Evolutionary conservation across 2,113 vertebrate species (phyloP).

Genomic region (Tyrannus savana): DNA sequence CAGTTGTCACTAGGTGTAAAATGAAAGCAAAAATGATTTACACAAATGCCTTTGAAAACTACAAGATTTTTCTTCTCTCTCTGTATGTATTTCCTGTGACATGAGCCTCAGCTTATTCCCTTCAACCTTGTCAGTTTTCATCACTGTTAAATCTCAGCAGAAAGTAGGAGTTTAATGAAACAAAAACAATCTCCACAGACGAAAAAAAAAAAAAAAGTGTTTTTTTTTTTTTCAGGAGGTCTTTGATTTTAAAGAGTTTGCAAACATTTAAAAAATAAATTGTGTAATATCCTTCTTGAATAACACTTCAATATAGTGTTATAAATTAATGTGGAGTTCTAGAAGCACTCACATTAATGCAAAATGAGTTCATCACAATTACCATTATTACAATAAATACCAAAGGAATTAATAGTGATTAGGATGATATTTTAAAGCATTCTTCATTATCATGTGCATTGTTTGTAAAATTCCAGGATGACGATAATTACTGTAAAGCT

Average conservation of each 20-base stretch:
- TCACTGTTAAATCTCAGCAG: constrained; percentile 27
- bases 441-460: constrained; percentile 23
- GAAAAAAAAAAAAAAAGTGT: neutral
- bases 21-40: neutral
- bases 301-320: neutral
- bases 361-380: constrained; percentile 51
- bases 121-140: constrained; percentile 51
- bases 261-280: neutral
- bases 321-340: neutral
- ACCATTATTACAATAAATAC: constrained; percentile 55
- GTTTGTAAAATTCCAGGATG: constrained; percentile 25
- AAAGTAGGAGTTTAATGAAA: neutral
- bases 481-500: neutral
- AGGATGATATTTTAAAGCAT: neutral
- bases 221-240: neutral
- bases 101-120: neutral
- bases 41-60: constrained; percentile 18
- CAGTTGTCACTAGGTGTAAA: constrained; percentile 1
- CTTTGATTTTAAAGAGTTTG: neutral
- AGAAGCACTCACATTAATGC: neutral
- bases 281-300: neutral
- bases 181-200: neutral
- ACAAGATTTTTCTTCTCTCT: neutral
- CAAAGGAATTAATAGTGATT: constrained; percentile 51
- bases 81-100: neutral